Conservation (phyloP, 2,113 vertebrate genomes). For the Elephas maximus region DNA sequence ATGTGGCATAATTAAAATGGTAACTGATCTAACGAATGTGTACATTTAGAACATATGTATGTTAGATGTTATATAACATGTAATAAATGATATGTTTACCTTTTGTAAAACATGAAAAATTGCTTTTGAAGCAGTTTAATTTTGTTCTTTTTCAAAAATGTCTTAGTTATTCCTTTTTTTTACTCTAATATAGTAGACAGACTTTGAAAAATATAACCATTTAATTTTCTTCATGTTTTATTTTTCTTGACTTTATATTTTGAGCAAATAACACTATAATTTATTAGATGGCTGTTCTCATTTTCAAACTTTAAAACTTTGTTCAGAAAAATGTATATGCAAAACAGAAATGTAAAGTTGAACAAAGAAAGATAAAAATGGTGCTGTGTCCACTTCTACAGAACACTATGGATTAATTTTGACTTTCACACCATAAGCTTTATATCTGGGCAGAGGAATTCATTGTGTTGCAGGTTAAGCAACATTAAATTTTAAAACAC, state of each 20-base stretch:
- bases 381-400: slow-evolving; percentile 67
- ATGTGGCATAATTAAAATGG: neutral
- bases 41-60: neutral
- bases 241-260: neutral
- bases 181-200: neutral
- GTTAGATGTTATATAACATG: neutral
- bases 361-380: slow-evolving; percentile 68
- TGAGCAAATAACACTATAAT: neutral
- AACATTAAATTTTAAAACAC: slow-evolving; percentile 75
- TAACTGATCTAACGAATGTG: neutral
- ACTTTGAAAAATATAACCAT: neutral
- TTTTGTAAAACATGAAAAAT: neutral
- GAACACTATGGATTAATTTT: slow-evolving; percentile 67
- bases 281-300: neutral
- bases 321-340: neutral
- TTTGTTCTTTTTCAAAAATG: neutral
- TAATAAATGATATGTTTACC: neutral
- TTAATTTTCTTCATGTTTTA: neutral
- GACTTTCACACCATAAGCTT: slow-evolving; percentile 69
- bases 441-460: slow-evolving; percentile 73
- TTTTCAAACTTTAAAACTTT: slow-evolving; percentile 35
- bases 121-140: neutral
- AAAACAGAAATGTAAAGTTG: slow-evolving; percentile 46
- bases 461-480: slow-evolving; percentile 76
- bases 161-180: neutral